Evolutionary conservation across 53 echinoderm and acorn worm genomes (phyloP), one percentile per base, ranked within the genome.

Genomic region (Henricia sp.): DNA sequence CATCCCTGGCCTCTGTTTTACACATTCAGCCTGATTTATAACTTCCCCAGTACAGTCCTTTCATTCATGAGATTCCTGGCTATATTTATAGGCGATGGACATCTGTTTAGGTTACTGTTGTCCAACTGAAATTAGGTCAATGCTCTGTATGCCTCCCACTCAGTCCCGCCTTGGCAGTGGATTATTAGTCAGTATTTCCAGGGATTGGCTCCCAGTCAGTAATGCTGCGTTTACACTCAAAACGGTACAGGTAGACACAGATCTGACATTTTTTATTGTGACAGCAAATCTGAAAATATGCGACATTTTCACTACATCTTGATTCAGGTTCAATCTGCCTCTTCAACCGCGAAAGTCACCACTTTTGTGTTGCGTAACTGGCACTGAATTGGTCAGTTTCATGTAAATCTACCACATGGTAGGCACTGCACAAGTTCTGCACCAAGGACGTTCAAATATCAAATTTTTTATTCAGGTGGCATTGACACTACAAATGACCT

Each of bases 121-220:
- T 46, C 63, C 64, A 19, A 28, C 23, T 62, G 64, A 34, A 80
- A 80, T 80, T 80, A 64, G 80, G 63, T 63, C 80, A 80, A 34
- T 80, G 64, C 48, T 80, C 50, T 42, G 32, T 28, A 17, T 4
- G 17, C 73, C 52, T 29, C 30, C 20, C 71, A 71, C n/a, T n/a
- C n/a, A n/a, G n/a, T n/a, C n/a, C n/a, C 50, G 34, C 29, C 29
- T 6, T 56, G 57, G 27, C 4, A 28, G 3, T 56, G 57, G 21
- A 0, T 51, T 14, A 51, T 21, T 8, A 17, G 9, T n/a, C 2
- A 0, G 19, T 21, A 17, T 1, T 51, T 6, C 52, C 21, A 17
- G 17, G 17, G 52, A 8, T 51, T 3, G 11, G 17, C 21, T 17
- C 19, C 52, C 21, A 51, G n/a, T n/a, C n/a, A n/a, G n/a, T 51